Evolutionary conservation across 2,797 vertebrate species (phyloP).

Genomic region (Sebastes ruberrimus): DNA sequence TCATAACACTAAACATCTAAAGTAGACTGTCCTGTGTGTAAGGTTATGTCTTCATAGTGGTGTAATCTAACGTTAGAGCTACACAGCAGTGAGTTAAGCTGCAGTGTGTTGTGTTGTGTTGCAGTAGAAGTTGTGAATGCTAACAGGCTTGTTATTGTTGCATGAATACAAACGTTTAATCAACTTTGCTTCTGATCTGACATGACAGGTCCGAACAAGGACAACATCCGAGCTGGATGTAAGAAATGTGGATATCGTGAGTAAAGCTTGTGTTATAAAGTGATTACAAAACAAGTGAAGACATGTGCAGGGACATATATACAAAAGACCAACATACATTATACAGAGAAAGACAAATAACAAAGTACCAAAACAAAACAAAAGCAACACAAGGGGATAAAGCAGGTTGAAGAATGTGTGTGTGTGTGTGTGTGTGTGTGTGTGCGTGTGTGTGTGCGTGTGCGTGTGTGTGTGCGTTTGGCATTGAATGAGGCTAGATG

Average conservation of each 20-base stretch:
- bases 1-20: neutral
- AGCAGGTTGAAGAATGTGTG: too few relatives aligned
- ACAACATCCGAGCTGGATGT: conserved; percentile 97
- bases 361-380: too few relatives aligned
- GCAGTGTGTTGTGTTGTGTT: neutral
- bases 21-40: fast-evolving
- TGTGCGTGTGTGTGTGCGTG: too few relatives aligned
- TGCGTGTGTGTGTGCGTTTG: too few relatives aligned
- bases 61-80: too few relatives aligned
- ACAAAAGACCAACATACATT: too few relatives aligned
- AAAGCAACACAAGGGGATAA: too few relatives aligned
- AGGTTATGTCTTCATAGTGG: fast-evolving
- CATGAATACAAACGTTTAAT: neutral
- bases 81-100: neutral
- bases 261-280: conserved; percentile 63
- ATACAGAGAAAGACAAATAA: too few relatives aligned
- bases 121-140: too few relatives aligned
- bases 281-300: too few relatives aligned
- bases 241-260: conserved; percentile 99
- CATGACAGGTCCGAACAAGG: conserved; percentile 92
- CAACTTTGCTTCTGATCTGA: neutral
- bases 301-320: too few relatives aligned
- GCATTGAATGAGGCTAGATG: too few relatives aligned
- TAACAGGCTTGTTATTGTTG: neutral
- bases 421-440: fast-evolving